phyloP scores from a whole-genome alignment of 2,797 vertebrate genomes.

The Hafferia zeledoni region DNA sequence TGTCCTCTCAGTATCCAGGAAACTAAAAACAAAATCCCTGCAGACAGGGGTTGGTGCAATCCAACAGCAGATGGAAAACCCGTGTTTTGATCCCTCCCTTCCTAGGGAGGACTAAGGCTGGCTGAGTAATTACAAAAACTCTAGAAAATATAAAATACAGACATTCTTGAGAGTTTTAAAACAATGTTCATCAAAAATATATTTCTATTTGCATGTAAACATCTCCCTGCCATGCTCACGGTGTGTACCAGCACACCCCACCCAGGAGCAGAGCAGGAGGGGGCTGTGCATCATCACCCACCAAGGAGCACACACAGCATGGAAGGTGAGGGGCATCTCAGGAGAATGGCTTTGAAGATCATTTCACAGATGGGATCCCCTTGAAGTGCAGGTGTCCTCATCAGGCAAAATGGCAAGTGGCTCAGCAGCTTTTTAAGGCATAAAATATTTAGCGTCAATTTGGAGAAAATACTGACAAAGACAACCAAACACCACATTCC shows the following conservation, averaged over 20 bases:
- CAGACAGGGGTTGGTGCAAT: neutral
- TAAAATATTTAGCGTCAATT: neutral
- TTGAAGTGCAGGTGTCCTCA: neutral
- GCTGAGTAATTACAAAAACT: neutral
- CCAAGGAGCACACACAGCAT: neutral
- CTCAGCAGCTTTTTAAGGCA: neutral
- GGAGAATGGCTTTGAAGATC: neutral
- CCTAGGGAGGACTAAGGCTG: neutral
- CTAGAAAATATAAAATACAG: neutral
- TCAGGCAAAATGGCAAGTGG: neutral
- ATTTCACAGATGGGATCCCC: slow-evolving; percentile 18
- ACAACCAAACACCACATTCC: neutral
- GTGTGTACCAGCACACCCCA: neutral
- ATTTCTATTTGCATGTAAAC: neutral
- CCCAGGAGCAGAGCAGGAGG: neutral
- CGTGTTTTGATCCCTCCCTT: neutral
- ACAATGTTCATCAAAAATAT: neutral
- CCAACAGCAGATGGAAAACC: neutral
- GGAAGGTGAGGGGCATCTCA: neutral
- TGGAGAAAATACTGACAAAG: neutral
- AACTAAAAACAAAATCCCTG: neutral
- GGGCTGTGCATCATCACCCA: neutral
- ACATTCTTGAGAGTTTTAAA: neutral
- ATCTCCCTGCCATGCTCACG: neutral
- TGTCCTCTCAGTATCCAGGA: neutral